phyloP scores from a whole-genome alignment of 2,797 vertebrate genomes.

The Pygocentrus nattereri region DNA sequence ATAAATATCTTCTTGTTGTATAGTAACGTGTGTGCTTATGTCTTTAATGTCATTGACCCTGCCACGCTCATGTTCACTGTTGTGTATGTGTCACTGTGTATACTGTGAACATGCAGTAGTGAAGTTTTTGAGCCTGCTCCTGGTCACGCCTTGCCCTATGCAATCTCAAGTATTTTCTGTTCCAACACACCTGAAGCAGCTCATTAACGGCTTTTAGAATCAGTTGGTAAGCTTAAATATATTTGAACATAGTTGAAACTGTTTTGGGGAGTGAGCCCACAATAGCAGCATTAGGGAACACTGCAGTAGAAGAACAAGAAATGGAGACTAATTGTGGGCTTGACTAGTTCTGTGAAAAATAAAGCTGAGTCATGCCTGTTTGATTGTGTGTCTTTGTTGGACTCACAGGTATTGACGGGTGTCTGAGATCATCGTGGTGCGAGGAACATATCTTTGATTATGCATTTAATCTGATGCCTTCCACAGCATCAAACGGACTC shows the following conservation, averaged over 20 bases:
- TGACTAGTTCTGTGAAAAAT: neutral
- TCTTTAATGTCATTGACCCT: slow-evolving; percentile 56
- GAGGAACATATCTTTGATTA: slow-evolving; percentile 25
- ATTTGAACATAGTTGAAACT: neutral
- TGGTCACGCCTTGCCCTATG: neutral
- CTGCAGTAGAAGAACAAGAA: neutral
- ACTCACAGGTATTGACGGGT: neutral
- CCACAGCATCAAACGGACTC: neutral
- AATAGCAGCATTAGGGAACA: neutral
- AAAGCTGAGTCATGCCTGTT: neutral
- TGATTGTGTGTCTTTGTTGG: neutral
- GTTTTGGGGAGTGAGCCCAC: neutral
- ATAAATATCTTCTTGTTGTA: slow-evolving; percentile 65
- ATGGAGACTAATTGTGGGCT: neutral
- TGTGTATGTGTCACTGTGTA: neutral
- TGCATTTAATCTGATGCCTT: slow-evolving; percentile 31
- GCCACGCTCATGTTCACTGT: slow-evolving; percentile 34
- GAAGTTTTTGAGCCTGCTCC: neutral
- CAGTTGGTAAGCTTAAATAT: neutral
- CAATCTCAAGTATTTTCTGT: neutral
- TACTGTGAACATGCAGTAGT: neutral
- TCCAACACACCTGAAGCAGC: neutral
- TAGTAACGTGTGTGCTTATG: slow-evolving; percentile 19
- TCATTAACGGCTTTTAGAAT: neutral
- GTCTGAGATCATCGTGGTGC: slow-evolving; percentile 3